Base-by-base conservation (phyloP, 2,888 invertebrate genomes). In the Phengaris arion region DNA sequence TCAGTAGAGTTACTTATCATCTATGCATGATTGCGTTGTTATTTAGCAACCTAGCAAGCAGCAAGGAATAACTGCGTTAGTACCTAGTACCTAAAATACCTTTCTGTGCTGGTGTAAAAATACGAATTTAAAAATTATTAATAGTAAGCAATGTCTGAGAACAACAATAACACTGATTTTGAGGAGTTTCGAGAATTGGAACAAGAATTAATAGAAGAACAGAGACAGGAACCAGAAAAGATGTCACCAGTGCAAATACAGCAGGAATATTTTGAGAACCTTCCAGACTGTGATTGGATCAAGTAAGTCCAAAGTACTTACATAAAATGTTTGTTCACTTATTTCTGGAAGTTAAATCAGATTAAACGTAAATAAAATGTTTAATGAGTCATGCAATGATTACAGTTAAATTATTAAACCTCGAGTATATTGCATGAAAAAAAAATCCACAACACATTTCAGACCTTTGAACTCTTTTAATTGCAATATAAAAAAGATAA, bases 241-340 rank as follows among this genome's bases (percentile, higher is more conserved):
- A 76, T 89, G 57, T 85, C 91, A 52, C 90, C 93, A 22, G 88
- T 87, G 12, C 87, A 92, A 83, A 87, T 94, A 82, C 95, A 95
- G 80, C 94, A 94, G 81, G 89, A 94, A 77, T 95, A 95, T 87
- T 94, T 89, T 82, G 94, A 95, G 84, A 92, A 93, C 81, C 84
- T 95, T 70, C 93, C 94, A 2, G 94, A 95, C 78, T 91, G 94
- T 80, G 95, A 95, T 84, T 94, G 93, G 93, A 87, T 92, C 3
- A 91, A 89, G 94, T 94, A 82, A 87, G 64, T 6, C 35, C 45
- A 13, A 64, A 64, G 64, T 12, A 64, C 52, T 4, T 35, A 8
- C 12, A 52, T 52, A 52, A 52, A 12, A 45, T 10, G 6, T 64
- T 15, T 59, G 59, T 59, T 57, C n/a, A 15, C 57, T 15, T 15